Base-by-base conservation (phyloP, 1,140 invertebrate species). In the Wasmannia auropunctata region DNA sequence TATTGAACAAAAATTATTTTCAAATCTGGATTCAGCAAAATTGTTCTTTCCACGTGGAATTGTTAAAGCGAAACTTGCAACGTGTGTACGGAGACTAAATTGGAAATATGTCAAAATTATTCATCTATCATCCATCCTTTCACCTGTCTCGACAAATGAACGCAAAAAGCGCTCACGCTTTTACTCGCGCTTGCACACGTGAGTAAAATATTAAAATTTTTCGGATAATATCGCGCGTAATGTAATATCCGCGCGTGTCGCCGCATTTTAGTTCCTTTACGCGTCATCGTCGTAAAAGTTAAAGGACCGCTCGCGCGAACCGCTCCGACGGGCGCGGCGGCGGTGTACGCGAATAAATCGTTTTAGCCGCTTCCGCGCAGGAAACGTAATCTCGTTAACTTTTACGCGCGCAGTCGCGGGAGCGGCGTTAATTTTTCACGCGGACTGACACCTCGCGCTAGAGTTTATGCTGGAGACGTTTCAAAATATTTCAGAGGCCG, bases 371-470 rank as follows among this genome's bases (percentile, higher is more conserved):
- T 67, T 63, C 28, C 75, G 79, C 49, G 79, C 65, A 31, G 67
- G 67, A 74, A 72, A 46, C 51, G 79, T 83, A 83, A 83, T 83
- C 79, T 83, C 67, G 65, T 83, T 72, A 74, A 83, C 49, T 83
- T 83, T 83, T 83, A 83, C 67, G 79, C 67, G 79, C 74, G 51
- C 51, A 51, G 72, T 75, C 72, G 58, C 79, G 65, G n/a, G n/a
- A 67, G 79, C 37, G 65, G 79, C 79, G 79, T 83, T 72, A 83
- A 83, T 83, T 83, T 83, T 83, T 83, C 67, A 83, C 79, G 65
- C 37, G 51, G 19, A 58, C 67, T 58, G 67, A 83, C 79, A 83
- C 79, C 49, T 81, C 79, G 49, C 51, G 37, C 37, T 81, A 2
- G 63, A 56, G 46, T 69, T 70, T 81, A 54, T 62, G 65, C 43